Evolutionary conservation across 2,113 vertebrate genomes (phyloP), one percentile per base, ranked within the genome.

Genomic region (Lepisosteus osseus): DNA sequence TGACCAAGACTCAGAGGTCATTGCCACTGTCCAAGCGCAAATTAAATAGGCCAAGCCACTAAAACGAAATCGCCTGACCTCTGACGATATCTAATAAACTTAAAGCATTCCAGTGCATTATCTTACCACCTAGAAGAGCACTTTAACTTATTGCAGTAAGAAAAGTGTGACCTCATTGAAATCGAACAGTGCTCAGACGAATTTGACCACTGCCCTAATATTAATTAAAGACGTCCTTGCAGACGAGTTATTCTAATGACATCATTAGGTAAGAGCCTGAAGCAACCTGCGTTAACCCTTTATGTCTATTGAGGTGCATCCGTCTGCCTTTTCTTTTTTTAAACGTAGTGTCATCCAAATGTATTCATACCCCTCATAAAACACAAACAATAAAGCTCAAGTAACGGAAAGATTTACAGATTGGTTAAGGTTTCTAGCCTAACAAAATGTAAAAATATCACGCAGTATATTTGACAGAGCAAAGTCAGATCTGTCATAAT

Each of bases 71-170:
- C 63, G 47, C 77, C 81, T 91, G 92, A 93, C 90, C 92, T 90
- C 82, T 84, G 91, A 89, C 89, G 88, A 79, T 84, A 82, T 86
- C 85, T 88, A 91, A 93, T 90, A 91, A 94, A 90, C 88, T 85
- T 80, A 65, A 87, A 84, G 83, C 86, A 85, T 82, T 85, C 89
- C 84, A 88, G 86, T 90, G 76, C 77, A 89, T 90, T 89, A 85
- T 76, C 42, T 64, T 86, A 80, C 78, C 83, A 82, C 11, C 79
- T 70, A 85, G 80, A 74, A 63, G 78, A 80, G 84, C 90, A 89
- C 89, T 91, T 83, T 82, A 81, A 87, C 82, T 90, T 85, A 93
- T 89, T 93, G 85, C 78, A 82, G 77, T 71, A 72, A 80, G 69
- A 68, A 54, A 6, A 64, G 75, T 61, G 78, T 90, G 90, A 90